phyloP scores from a whole-genome alignment of 2,797 vertebrate species.

The Hylomyscus alleni region DNA sequence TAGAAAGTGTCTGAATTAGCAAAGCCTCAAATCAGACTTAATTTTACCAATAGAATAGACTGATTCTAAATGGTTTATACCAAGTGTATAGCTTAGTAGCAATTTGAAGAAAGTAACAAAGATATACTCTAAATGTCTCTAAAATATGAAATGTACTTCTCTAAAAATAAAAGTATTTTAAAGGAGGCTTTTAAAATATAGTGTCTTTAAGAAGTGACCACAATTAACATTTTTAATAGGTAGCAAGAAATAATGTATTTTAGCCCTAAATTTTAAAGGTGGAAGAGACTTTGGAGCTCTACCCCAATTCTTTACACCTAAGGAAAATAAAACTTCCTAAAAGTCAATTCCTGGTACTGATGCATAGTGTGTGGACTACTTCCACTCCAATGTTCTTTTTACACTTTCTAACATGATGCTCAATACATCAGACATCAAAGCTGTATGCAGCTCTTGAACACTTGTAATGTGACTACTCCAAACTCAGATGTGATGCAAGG shows the following conservation, averaged over 20 bases:
- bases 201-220: slow-evolving; percentile 33
- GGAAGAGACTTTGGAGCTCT: slow-evolving; percentile 31
- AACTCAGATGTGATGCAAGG: not conserved
- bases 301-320: slow-evolving; percentile 25
- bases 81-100: slow-evolving; percentile 9
- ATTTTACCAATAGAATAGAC: slow-evolving; percentile 44
- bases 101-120: slow-evolving; percentile 62
- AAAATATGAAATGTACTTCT: slow-evolving; percentile 41
- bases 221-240: slow-evolving; percentile 40
- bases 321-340: slow-evolving; percentile 59
- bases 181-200: slow-evolving; percentile 11
- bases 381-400: not conserved
- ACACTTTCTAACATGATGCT: not conserved
- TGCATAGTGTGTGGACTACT: not conserved
- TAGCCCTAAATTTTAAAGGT: slow-evolving; percentile 56
- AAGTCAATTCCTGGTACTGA: not conserved
- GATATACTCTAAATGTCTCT: slow-evolving; percentile 44
- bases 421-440: not conserved
- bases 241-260: slow-evolving; percentile 54
- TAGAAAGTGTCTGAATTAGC: slow-evolving; percentile 24
- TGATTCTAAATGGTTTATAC: slow-evolving; percentile 40
- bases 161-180: slow-evolving; percentile 50
- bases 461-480: slow-evolving; percentile 47
- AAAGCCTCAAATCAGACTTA: slow-evolving; percentile 48
- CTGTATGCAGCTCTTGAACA: not conserved